These are phyloP conservation scores for Trissolcus brochymenae DNA, from an alignment of 2,888 invertebrate species.

Conservation along the genomic window DNA sequence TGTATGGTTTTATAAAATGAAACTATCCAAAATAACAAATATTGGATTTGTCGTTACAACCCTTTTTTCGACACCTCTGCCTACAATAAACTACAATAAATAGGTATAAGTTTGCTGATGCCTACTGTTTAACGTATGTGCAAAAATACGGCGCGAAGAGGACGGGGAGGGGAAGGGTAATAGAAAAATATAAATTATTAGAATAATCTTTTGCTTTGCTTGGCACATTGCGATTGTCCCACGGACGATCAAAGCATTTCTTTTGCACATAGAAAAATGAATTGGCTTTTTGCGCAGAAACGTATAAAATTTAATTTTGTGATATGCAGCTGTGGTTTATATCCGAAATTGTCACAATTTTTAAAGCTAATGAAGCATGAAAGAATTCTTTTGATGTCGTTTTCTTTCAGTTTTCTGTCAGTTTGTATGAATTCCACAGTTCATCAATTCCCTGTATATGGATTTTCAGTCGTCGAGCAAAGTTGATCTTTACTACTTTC, in stretches of 20 bases:
- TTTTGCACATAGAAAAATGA: constrained; percentile 3
- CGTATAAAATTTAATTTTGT: neutral
- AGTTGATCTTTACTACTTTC: no score
- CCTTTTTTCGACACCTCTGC: neutral
- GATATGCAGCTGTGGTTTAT: neutral
- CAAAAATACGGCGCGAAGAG: constrained; percentile 35
- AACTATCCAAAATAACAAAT: neutral
- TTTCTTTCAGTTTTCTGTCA: no score
- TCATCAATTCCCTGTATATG: no score
- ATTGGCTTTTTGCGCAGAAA: neutral
- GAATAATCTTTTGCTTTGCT: constrained; percentile 53
- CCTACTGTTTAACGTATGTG: constrained; percentile 42
- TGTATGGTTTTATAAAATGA: neutral
- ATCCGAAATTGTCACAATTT: no score
- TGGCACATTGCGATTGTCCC: constrained; percentile 64
- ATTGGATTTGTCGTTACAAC: neutral
- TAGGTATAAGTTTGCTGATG: constrained; percentile 39
- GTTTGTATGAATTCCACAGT: no score
- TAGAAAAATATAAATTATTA: constrained; percentile 58
- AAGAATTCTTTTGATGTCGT: no score
- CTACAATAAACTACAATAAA: constrained; percentile 42
- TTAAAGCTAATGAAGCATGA: no score
- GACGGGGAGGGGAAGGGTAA: constrained; percentile 12
- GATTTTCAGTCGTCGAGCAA: no score
- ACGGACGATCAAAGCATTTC: constrained; percentile 50